phyloP scores from a whole-genome alignment of 2,888 invertebrate species.

The Thecocarcelia acutangulata region DNA sequence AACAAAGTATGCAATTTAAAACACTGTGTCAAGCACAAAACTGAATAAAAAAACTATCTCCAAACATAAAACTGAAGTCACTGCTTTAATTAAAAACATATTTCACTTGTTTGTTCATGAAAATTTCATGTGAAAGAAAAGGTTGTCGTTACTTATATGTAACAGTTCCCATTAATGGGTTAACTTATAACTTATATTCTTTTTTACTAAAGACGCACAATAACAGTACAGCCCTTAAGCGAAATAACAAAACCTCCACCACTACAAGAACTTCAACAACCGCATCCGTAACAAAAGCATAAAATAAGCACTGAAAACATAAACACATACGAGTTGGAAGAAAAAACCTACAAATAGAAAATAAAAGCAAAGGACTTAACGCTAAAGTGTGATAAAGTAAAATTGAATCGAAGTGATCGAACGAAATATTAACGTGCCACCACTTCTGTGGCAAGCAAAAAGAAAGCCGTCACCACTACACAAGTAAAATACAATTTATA shows the following conservation, averaged over 20 bases:
- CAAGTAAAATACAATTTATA: neutral
- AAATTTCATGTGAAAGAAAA: no score
- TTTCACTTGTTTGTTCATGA: no score
- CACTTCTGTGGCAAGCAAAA: neutral
- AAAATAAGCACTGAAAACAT: slow-evolving; percentile 5
- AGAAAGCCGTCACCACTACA: neutral
- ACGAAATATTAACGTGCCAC: slow-evolving; percentile 54
- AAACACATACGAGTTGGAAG: neutral
- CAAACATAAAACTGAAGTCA: no score
- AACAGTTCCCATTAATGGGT: no score
- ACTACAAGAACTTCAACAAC: slow-evolving; percentile 16
- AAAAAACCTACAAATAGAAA: slow-evolving; percentile 17
- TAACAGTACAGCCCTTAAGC: slow-evolving; percentile 38
- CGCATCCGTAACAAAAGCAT: neutral
- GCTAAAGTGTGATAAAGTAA: slow-evolving; percentile 67
- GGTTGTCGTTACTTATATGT: no score
- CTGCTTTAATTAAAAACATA: no score
- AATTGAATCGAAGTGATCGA: slow-evolving; percentile 69
- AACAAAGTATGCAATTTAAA: no score
- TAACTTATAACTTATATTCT: no score
- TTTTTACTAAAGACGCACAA: no score
- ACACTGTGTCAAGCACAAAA: no score
- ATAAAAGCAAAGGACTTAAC: slow-evolving; percentile 44
- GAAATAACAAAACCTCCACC: neutral
- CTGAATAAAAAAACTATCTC: no score